Evolutionary conservation across 2,113 vertebrate genomes (phyloP), one percentile per base, ranked within the genome.

Genomic region (Cercopithecus mona): DNA sequence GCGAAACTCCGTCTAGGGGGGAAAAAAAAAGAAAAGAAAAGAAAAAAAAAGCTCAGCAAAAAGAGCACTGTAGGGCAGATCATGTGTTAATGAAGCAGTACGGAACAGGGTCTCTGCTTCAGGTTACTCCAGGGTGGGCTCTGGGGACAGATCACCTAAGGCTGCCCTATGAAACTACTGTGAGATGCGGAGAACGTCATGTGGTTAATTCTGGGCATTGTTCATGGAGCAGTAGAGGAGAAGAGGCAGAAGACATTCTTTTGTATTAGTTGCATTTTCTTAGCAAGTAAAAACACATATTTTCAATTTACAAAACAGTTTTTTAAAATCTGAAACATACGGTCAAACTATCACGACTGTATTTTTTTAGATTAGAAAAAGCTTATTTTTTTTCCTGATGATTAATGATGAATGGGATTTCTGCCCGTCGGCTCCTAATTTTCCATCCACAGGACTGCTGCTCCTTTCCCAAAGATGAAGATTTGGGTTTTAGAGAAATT

Each of bases 391-490:
- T 50, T 52, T 23, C 11, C 70, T 40, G 55, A 78, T 93, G 25
- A 93, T 68, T 43, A 38, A 70, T 89, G 35, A 93, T 68, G 95
- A 57, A 20, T 6, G 17, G 20, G 43, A 84, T 84, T 30, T 93
- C 72, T 79, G n/a, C 30, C 45, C 16, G 18, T n/a, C 8, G 16
- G 25, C 22, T 27, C 17, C 48, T 83, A 22, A 43, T 35, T 79
- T 84, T 59, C 40, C 30, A 45, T 4, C 38, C 32, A 48, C n/a
- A 25, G 38, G 64, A 81, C 57, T 76, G 40, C 10, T 75, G 20
- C 30, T 81, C 48, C 45, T 57, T 87, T 81, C 52, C 55, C 14
- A 66, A 66, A 92, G 76, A n/a, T 12, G 32, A 81, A 13, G 25
- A 35, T 27, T 40, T 40, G 66, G 25, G 25, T 66, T 96, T 73